Percentiles rank a stretch among this genome's conserved stretches.
phyloP scores from a whole-genome alignment of 2,113 vertebrate species.

The Dryoscopus gambensis region DNA sequence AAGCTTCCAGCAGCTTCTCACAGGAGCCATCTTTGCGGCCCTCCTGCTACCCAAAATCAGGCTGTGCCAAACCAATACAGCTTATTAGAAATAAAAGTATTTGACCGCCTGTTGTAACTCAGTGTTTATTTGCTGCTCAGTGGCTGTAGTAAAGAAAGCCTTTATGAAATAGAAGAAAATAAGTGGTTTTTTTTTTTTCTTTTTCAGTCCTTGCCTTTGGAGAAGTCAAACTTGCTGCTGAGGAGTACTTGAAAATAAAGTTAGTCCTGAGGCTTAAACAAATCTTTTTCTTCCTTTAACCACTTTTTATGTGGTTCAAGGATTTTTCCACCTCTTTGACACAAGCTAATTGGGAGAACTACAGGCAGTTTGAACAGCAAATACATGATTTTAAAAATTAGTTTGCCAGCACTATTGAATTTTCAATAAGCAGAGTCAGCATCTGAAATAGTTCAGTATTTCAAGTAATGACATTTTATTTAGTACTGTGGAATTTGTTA shows the following conservation, averaged over 20 bases:
- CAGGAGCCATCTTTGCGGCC: no score
- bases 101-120: neutral
- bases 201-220: neutral
- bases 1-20: no score
- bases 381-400: slow-evolving; percentile 71
- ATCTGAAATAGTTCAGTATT: slow-evolving; percentile 76
- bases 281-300: slow-evolving; percentile 52
- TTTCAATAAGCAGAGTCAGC: slow-evolving; percentile 75
- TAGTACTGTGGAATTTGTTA: slow-evolving; percentile 75
- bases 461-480: slow-evolving; percentile 78
- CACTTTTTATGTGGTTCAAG: slow-evolving; percentile 31
- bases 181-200: neutral
- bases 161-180: neutral
- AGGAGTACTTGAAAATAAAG: slow-evolving; percentile 19
- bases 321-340: slow-evolving; percentile 54
- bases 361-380: slow-evolving; percentile 64
- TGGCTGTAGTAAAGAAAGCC: neutral
- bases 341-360: slow-evolving; percentile 69
- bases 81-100: neutral
- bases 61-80: neutral
- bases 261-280: slow-evolving; percentile 53
- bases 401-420: slow-evolving; percentile 76
- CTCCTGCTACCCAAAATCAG: no score
- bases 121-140: neutral
- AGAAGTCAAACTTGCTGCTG: slow-evolving; percentile 1